Evolutionary conservation across 2,888 invertebrate species (phyloP), one percentile per base, ranked within the genome.

Genomic region (Pogonocherus hispidulus): DNA sequence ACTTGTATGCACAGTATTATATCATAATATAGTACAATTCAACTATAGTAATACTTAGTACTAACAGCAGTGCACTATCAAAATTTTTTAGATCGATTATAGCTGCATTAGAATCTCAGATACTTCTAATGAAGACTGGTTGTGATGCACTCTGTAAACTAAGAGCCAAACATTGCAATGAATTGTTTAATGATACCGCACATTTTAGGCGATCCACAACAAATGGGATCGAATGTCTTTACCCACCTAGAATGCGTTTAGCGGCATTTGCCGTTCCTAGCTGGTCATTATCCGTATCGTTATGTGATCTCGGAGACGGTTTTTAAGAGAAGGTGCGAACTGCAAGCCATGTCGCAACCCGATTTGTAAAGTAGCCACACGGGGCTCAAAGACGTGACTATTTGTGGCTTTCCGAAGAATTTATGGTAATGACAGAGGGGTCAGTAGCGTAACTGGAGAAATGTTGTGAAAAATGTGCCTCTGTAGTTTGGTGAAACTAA

Each of bases 321-420:
- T 73, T 73, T 70, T 69, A 37, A 57, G 44, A 32, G 19, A 56
- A 69, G 65, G 72, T 70, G 70, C 70, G 63, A 73, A 70, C 66
- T 62, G 69, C 72, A 60, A 68, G 69, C 66, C 64, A 51, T 64
- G 59, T 63, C 64, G 63, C 69, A 68, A 72, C 70, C 63, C 66
- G 72, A 73, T 73, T 70, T 69, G 72, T 70, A 69, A 68, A 72
- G 67, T 63, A 70, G 68, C 68, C 60, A 60, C 62, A 70, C 72
- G 66, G 70, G 66, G 59, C 65, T 68, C 66, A 66, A 65, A 70
- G 72, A 73, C 76, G 75, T 76, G 76, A 76, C 76, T 73, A 62
- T 71, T 62, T 35, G 60, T 49, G 20, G 51, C 35, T 49, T 32
- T 62, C 64, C 71, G 63, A 68, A 71, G 71, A 72, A 72, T 76